Base-by-base conservation (phyloP, 2,113 vertebrate genomes). In the Cygnus atratus region DNA sequence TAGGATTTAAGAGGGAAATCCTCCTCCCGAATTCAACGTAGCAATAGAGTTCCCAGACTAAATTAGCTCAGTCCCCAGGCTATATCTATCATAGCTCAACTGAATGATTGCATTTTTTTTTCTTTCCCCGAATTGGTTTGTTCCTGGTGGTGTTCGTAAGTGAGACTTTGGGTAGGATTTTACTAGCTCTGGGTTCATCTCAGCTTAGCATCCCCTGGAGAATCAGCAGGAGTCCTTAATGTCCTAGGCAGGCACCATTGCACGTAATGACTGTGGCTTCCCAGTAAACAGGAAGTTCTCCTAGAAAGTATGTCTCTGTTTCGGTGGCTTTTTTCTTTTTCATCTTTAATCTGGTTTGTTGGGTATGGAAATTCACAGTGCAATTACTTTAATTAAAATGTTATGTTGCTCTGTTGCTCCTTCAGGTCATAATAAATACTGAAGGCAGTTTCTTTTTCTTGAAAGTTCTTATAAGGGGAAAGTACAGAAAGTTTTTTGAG, bases 401-500 rank as follows among this genome's bases (percentile, higher is more conserved):
- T 59, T 68, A 2, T 0, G 0, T 73, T 92, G 43, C 43, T 44
- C 43, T 44, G 43, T 44, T 44, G 7, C 44, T 85, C 75, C 58
- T 59, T 92, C 37, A 41, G 44, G 26, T 76, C 41, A 3, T 28
- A 41, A 33, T n/a, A 80, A 88, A 74, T 52, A 52, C 29, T 17
- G 15, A 39, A 43, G 83, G 29, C 18, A 57, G 61, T 61, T 88
- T 58, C 71, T 54, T 73, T 31, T 59, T 83, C 37, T 75, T 93
- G 29, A 6, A 92, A 93, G 79, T 86, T 67, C 63, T 86, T 90
- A 33, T 6, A 11, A 4, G 50, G 9, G 46, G 43, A 80, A 88
- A 80, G 89, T 37, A 54, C 19, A 55, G 54, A 39, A 81, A 88
- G 50, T 72, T 95, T 84, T 86, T 57, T 43, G 84, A 75, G 61